phyloP scores from a whole-genome alignment of 2,113 vertebrate genomes.

The Elephantulus edwardii region DNA sequence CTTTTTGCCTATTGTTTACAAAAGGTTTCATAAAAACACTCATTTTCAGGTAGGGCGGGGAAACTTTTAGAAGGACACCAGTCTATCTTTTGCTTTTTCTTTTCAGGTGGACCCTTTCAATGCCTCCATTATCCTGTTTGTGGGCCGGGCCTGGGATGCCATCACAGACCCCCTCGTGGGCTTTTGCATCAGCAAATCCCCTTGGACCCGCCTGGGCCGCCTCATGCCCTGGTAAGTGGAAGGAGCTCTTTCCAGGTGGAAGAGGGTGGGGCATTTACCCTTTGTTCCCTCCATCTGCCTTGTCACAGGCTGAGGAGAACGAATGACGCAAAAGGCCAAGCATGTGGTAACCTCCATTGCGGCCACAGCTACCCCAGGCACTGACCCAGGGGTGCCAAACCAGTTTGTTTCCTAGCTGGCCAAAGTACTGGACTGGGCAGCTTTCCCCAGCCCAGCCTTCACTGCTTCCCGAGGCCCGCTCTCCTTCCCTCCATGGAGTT shows the following conservation, averaged over 20 bases:
- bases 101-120: slow-evolving; percentile 89
- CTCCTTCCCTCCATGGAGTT: neutral
- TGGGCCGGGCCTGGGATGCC: slow-evolving; percentile 94
- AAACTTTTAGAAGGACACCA: neutral
- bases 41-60: neutral
- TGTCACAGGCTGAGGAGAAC: slow-evolving; percentile 5
- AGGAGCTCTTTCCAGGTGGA: neutral
- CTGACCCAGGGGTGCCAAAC: neutral
- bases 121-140: slow-evolving; percentile 95
- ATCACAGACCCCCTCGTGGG: slow-evolving; percentile 95
- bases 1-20: neutral
- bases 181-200: slow-evolving; percentile 93
- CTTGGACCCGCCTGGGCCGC: slow-evolving; percentile 90
- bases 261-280: neutral
- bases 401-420: neutral
- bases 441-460: neutral
- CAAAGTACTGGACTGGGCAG: neutral
- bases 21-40: neutral
- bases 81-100: neutral
- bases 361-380: neutral
- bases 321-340: neutral
- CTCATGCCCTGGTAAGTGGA: slow-evolving; percentile 95
- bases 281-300: neutral
- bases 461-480: neutral
- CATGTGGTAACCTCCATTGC: slow-evolving; percentile 3